These are phyloP conservation scores for Porphyrio hochstetteri DNA, from an alignment of 2,113 vertebrate genomes.

Conservation along the genomic window DNA sequence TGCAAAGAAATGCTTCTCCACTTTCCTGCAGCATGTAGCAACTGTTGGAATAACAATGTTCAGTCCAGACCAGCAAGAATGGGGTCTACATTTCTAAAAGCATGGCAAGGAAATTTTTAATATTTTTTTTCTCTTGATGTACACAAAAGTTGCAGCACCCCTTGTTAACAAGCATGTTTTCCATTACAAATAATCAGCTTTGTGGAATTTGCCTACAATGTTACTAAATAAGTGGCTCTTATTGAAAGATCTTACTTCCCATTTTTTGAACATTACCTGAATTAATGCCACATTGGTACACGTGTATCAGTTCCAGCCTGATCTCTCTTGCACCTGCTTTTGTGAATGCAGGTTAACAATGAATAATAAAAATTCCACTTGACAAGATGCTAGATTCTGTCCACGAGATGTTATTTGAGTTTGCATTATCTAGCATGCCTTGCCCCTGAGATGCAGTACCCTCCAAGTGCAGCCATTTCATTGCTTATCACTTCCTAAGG, in stretches of 20 bases:
- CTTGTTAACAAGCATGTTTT: neutral
- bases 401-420: neutral
- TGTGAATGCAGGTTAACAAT: neutral
- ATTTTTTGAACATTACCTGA: neutral
- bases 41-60: neutral
- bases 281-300: neutral
- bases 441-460: neutral
- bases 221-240: neutral
- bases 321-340: neutral
- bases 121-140: neutral
- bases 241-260: neutral
- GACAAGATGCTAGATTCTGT: neutral
- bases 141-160: neutral
- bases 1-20: constrained; percentile 24
- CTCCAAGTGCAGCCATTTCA: neutral
- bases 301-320: neutral
- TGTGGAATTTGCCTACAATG: neutral
- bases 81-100: neutral
- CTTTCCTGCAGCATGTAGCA: neutral
- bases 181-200: neutral
- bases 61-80: neutral
- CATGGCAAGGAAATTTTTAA: neutral
- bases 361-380: neutral
- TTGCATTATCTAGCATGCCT: neutral
- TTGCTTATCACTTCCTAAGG: neutral